Percentiles rank a stretch among this genome's conserved stretches.
Conservation (phyloP, 2,113 vertebrate species). For the Microcebus tavaratra region DNA sequence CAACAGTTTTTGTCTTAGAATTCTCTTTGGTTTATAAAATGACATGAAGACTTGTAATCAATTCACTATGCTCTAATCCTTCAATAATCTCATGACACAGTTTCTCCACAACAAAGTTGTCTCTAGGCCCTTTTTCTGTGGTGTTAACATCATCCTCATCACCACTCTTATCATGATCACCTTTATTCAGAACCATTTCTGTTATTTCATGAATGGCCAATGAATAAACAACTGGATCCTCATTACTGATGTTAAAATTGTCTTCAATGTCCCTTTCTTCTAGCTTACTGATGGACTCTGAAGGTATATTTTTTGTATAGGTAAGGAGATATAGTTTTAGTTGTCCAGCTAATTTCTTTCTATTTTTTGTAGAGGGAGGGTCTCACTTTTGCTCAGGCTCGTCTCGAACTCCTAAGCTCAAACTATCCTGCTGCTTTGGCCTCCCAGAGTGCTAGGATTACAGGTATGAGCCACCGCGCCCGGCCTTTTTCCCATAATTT, state of each 20-base stretch:
- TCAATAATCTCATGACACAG: background rate
- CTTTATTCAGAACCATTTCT: background rate
- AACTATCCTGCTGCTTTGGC: too few relatives aligned
- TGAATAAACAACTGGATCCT: background rate
- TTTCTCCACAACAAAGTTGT: background rate
- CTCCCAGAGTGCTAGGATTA: too few relatives aligned
- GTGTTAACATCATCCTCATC: background rate
- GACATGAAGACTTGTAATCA: background rate
- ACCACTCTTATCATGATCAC: background rate
- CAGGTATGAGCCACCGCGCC: too few relatives aligned
- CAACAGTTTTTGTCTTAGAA: background rate
- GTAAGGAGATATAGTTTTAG: too few relatives aligned
- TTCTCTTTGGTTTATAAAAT: background rate
- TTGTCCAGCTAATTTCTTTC: too few relatives aligned
- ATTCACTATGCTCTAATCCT: background rate
- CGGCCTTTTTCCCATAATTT: background rate
- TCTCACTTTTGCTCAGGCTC: too few relatives aligned
- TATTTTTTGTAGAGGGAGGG: too few relatives aligned
- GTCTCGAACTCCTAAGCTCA: too few relatives aligned
- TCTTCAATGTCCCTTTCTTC: background rate
- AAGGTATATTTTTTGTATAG: too few relatives aligned
- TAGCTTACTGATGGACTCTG: background rate
- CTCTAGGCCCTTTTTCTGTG: background rate
- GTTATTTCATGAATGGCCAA: background rate
- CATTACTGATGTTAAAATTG: background rate